Evolutionary conservation across 2,113 vertebrate genomes (phyloP).

Genomic region (Gopherus flavomarginatus): DNA sequence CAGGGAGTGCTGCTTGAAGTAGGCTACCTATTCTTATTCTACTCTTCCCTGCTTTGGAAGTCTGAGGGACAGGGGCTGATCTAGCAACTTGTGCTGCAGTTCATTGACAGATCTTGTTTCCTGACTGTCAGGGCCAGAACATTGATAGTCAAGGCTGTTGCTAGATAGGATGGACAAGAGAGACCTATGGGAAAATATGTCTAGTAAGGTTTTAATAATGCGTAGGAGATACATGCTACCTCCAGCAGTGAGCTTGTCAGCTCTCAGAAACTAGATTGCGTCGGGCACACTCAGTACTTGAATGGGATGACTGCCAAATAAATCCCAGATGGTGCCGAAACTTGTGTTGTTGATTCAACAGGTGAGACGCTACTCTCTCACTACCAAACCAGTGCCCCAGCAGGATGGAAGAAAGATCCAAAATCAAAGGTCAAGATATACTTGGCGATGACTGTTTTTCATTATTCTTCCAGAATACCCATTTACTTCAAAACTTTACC

Average conservation of each 20-base stretch:
- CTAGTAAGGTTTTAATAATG: background rate
- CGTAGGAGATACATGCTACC: background rate
- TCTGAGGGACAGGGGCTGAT: background rate
- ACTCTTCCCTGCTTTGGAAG: background rate
- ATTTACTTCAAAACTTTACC: constrained; percentile 20
- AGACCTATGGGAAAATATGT: background rate
- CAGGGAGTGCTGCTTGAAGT: background rate
- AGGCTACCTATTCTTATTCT: background rate
- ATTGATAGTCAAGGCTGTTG: background rate
- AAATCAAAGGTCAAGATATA: background rate
- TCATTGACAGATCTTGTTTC: background rate
- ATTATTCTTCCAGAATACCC: constrained; percentile 24
- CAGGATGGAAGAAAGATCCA: background rate
- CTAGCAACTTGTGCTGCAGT: background rate
- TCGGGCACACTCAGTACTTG: background rate
- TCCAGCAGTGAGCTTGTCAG: background rate
- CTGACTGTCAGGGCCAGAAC: fast-evolving
- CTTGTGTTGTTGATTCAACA: fast-evolving
- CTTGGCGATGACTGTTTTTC: background rate
- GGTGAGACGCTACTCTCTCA: background rate
- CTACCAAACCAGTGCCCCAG: background rate
- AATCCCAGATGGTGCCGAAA: background rate
- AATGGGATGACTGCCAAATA: background rate
- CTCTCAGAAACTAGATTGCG: background rate
- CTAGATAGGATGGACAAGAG: background rate